Evolutionary conservation across 2,888 invertebrate genomes (phyloP).

Genomic region (Noctua fimbriata): DNA sequence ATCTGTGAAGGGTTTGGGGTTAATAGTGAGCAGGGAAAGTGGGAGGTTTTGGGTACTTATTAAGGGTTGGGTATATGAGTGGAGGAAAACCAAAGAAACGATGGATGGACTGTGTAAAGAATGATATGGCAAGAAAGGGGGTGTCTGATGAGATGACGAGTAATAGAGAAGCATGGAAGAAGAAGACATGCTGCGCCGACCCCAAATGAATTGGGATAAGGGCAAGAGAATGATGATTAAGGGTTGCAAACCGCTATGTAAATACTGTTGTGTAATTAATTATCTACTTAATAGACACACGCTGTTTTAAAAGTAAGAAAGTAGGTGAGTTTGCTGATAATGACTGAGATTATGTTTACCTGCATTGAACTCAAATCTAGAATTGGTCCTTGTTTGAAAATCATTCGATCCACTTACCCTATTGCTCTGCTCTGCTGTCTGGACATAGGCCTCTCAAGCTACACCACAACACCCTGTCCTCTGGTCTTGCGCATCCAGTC

Average conservation of each 20-base stretch:
- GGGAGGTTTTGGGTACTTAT: not conserved
- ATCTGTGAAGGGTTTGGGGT: slow-evolving; percentile 46
- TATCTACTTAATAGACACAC: not conserved
- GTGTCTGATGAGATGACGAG: too few relatives aligned
- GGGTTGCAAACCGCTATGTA: not conserved
- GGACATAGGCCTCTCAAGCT: not conserved
- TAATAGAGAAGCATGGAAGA: too few relatives aligned
- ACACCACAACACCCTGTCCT: not conserved
- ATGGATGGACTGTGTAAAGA: too few relatives aligned
- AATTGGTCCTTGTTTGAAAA: not conserved
- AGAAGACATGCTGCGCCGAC: too few relatives aligned
- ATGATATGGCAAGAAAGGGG: too few relatives aligned
- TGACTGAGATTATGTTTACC: not conserved
- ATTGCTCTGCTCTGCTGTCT: not conserved
- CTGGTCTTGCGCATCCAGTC: not conserved
- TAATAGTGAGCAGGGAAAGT: slow-evolving; percentile 7
- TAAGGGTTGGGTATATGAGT: too few relatives aligned
- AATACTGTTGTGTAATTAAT: not conserved
- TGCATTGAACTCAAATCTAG: not conserved
- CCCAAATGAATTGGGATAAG: too few relatives aligned
- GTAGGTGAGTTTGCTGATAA: not conserved
- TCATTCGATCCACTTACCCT: not conserved
- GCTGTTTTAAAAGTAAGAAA: not conserved
- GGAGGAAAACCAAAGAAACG: too few relatives aligned
- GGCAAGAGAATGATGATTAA: too few relatives aligned